Evolutionary conservation across 2,113 vertebrate species (phyloP), one percentile per base, ranked within the genome.

Genomic region (Phaethon lepturus): DNA sequence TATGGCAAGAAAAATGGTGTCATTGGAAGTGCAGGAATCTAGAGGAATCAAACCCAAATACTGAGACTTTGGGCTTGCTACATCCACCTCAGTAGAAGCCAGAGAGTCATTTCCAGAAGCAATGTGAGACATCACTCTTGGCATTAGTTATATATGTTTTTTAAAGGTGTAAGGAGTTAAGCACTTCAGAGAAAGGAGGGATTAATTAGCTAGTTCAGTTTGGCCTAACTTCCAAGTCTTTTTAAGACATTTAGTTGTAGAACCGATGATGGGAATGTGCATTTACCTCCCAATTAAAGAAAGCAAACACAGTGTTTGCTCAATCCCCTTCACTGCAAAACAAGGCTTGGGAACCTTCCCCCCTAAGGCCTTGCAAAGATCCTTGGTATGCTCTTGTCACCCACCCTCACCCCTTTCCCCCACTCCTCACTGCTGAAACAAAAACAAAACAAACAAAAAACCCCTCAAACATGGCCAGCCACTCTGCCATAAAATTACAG

Each of bases 11-110:
- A n/a, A 68, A 55, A 4, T 0, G 2, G 5, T 42, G 19, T 50
- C 12, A 3, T 10, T 7, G 0, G 3, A n/a, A 47, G 45, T 28
- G 31, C 24, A 44, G 29, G 17, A 74, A 55, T 4, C 58, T 0
- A 42, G 45, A 45, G 42, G 55, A 77, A 58, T 63, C n/a, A 60
- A 78, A 72, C 10, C 12, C 52, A 49, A 28, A 6, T 19, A 68
- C 42, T n/a, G 14, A 22, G 33, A 44, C 7, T 25, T 19, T 78
- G 55, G 17, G 18, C 71, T 88, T 92, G n/a, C 24, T 80, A 3
- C 7, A 25, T 33, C 38, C 28, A n/a, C 28, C 25, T 56, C 33
- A 38, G 31, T 20, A 77, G 50, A 62, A 60, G 28, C 28, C 60
- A 85, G 38, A 60, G 59, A 74, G 74, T 35, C 8, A 40, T 13